Base-by-base conservation (phyloP, 2,797 vertebrate genomes). In the Hypotaenidia okinawae region DNA sequence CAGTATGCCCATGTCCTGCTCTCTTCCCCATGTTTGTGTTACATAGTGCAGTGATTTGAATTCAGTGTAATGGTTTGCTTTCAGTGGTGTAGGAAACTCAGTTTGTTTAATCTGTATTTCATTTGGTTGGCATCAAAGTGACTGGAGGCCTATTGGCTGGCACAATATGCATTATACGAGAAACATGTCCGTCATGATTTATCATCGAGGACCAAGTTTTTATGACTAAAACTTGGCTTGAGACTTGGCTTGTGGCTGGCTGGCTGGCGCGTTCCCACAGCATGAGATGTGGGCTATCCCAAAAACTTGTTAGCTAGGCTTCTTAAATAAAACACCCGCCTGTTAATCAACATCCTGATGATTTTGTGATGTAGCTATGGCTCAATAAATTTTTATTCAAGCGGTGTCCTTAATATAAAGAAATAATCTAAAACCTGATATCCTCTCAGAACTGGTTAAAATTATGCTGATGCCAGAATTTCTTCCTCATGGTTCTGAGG, bases 181-280 rank as follows among this genome's bases (percentile, higher is more conserved):
- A 93, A 96, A 69, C 62, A 52, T 32, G n/a, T 59, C 94, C 64
- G 66, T 59, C 54, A 43, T 82, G 70, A 86, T 90, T 92, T 96
- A 85, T 93, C 90, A 8, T 61, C 62, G 43, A 77, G 55, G 75
- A 94, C 51, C 11, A 43, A 91, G 82, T 69, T 89, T 89, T 80
- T 81, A 55, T 89, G 84, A 94, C 82, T 83, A 78, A 94, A 78
- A 55, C 89, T 97, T 95, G 90, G 96, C 74, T 93, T 79, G 58
- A 90, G 74, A 15, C 41, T 86, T 94, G 74, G 33, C 89, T 90
- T 82, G 30, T 57, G 22, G 47, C 67, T 90, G 82, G 30, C 76
- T 94, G 94, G 41, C 64, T 94, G 93, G 87, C 11, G 5, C 64
- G 30, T 68, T 87, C 86, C 58, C 78, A n/a, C 75, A 83, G 75